A percentile compares a stretch with the other conserved stretches of the same genome.
phyloP scores from a whole-genome alignment of 2,888 invertebrate genomes.

The Ametastegia equiseti region DNA sequence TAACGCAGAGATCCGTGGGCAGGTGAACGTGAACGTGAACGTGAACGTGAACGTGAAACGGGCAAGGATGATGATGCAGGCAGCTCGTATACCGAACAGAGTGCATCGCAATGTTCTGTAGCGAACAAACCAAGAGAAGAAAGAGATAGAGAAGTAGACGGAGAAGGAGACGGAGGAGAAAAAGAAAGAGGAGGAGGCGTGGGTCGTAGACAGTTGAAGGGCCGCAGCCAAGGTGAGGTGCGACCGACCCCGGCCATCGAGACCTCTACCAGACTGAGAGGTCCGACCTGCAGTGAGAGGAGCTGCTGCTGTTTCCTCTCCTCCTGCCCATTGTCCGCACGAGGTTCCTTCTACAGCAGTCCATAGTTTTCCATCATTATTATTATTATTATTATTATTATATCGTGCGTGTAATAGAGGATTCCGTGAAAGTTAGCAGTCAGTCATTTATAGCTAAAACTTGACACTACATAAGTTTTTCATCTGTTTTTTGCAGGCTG shows the following conservation, averaged over 20 bases:
- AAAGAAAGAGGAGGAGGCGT: conserved; percentile 65
- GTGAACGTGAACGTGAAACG: conserved; percentile 31
- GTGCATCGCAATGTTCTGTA: no score
- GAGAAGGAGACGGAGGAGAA: conserved; percentile 52
- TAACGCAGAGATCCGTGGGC: conserved; percentile 42
- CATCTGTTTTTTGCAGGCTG: no score
- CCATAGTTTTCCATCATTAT: conserved; percentile 28
- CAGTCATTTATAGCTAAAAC: no score
- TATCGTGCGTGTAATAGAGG: background rate
- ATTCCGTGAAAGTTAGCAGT: no score
- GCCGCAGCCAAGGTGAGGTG: conserved; percentile 75
- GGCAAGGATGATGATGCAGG: conserved; percentile 36
- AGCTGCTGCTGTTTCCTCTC: background rate
- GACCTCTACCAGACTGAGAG: conserved; percentile 25
- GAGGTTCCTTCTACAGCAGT: background rate
- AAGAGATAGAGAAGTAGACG: conserved; percentile 58
- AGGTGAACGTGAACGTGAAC: conserved; percentile 44
- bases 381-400: no score
- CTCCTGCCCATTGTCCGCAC: conserved; percentile 33
- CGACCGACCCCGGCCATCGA: conserved; percentile 54
- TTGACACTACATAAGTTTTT: no score
- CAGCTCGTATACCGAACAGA: conserved; percentile 33
- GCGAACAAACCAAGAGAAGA: conserved; percentile 36
- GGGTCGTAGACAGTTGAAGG: conserved; percentile 75
- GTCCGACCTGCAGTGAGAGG: conserved; percentile 32